Evolutionary conservation across 2,113 vertebrate species (phyloP), one percentile per base, ranked within the genome.

Genomic region (Tinamus guttatus): DNA sequence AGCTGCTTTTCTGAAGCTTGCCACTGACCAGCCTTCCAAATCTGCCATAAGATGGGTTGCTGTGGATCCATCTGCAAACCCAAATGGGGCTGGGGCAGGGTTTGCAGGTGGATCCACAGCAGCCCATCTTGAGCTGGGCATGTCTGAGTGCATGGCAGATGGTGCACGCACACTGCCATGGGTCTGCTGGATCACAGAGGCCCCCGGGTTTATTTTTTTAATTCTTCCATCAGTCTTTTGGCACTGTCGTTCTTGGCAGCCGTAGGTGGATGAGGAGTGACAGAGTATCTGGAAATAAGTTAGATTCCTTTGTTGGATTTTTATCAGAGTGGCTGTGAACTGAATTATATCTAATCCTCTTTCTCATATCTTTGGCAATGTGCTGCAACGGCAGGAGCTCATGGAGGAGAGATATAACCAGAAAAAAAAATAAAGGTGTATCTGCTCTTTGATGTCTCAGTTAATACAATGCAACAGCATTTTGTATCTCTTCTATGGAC

Each of bases 131-230:
- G 93, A 95, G 85, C 89, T 87, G 93, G 90, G 78, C 49, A 95
- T 84, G 63, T 73, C 96, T 85, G 93, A 93, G 93, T 81, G 58
- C 74, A 22, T 89, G 85, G 81, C 96, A 98, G 96, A 95, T 94
- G 94, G 94, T 85, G 43, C 40, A 83, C 88, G 91, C 59, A 80
- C 62, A 78, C 79, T 90, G 77, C 84, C 85, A 87, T 86, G 87
- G 78, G 89, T 94, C 94, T 96, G 79, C 89, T 94, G 91, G 58
- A 89, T 93, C 75, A 90, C 84, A 77, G 65, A 76, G 65, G 1
- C 10, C 1, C 9, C 32, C 18, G 49, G 49, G 21, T 34, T 62
- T 56, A 38, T 58, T 81, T 90, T 59, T 9, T 91, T 92, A 20
- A 89, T 78, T 82, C 89, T 95, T 81, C 89, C 65, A 60, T 91